Base-by-base conservation (phyloP, 2,113 vertebrate genomes). In the Sapajus apella region DNA sequence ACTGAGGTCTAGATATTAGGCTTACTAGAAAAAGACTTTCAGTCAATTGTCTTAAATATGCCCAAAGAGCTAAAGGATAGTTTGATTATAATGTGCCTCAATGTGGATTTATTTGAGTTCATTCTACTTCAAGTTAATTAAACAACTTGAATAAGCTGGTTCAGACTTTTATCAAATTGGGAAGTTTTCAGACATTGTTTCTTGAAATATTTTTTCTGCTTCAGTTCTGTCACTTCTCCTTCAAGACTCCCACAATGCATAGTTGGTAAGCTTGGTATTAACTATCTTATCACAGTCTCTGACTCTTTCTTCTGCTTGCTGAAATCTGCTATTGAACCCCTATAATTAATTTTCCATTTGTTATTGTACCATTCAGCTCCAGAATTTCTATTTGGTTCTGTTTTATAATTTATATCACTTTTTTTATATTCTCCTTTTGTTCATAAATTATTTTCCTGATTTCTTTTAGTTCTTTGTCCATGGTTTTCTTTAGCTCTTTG, bases 371-470 rank as follows among this genome's bases (percentile, higher is more conserved):
- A 9, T 86, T 73, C 17, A 21, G 27, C 11, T 81, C 66, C 45
- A 86, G n/a, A 86, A 47, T 73, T 94, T 85, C 61, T 80, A 80
- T 73, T 64, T 70, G 73, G 45, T 96, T 96, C 35, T 58, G 73
- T 86, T 89, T 72, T 25, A 95, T 55, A 21, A 47, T 37, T 80
- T 81, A 21, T 68, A 66, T 68, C 20, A 47, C 32, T 43, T 77
- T 83, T n/a, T 23, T 90, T 14, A 91, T 70, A 86, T 50, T 76
- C 16, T 90, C 6, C 30, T 77, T 87, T 89, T 80, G 72, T 64
- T 27, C 4, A 87, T 68, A n/a, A 14, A 52, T 50, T 11, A 76
- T 93, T 81, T 94, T 76, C 16, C 35, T 90, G 25, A 47, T 80
- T 87, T 97, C 2, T 40, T 81, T 81, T 90, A 10, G 37, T 76